A percentile compares a stretch with the other conserved stretches of the same genome.
phyloP scores from a whole-genome alignment of 2,113 vertebrate species.

The Salminus brasiliensis region DNA sequence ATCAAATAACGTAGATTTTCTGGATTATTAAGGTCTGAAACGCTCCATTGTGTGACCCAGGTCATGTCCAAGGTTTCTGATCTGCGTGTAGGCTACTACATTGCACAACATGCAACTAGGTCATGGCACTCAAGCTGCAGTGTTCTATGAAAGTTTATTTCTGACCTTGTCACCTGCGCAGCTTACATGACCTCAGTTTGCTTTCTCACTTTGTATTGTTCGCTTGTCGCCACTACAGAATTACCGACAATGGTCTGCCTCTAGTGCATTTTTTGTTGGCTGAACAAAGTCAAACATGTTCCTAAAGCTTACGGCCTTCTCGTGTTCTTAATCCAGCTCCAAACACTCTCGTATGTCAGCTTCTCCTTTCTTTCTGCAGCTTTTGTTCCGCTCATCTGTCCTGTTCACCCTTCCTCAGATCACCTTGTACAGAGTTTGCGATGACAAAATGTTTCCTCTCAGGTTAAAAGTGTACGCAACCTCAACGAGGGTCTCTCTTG shows the following conservation, averaged over 20 bases:
- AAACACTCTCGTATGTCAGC: conserved; percentile 42
- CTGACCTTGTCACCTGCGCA: conserved; percentile 36
- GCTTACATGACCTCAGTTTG: conserved; percentile 33
- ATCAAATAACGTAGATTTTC: no score
- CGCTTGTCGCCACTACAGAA: conserved; percentile 13
- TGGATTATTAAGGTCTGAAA: no score
- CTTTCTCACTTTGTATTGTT: conserved; percentile 46
- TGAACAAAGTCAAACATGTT: conserved; percentile 54
- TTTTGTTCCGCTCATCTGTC: conserved; percentile 35
- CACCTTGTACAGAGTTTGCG: neutral
- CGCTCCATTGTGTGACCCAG: no score
- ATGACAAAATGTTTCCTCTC: neutral
- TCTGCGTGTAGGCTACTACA: neutral
- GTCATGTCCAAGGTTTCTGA: no score
- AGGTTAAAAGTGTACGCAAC: neutral
- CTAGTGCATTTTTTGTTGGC: conserved; percentile 30
- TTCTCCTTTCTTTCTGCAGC: conserved; percentile 17
- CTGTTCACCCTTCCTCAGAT: conserved; percentile 43
- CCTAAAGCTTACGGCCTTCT: conserved; percentile 44
- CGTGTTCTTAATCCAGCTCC: conserved; percentile 52
- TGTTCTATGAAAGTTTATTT: neutral
- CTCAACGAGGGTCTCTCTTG: neutral
- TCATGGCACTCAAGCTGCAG: neutral
- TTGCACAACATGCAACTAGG: neutral
- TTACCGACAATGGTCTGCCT: neutral